Conservation (phyloP, 92 coral and sea anemone species). For the Porites cylindrica region DNA sequence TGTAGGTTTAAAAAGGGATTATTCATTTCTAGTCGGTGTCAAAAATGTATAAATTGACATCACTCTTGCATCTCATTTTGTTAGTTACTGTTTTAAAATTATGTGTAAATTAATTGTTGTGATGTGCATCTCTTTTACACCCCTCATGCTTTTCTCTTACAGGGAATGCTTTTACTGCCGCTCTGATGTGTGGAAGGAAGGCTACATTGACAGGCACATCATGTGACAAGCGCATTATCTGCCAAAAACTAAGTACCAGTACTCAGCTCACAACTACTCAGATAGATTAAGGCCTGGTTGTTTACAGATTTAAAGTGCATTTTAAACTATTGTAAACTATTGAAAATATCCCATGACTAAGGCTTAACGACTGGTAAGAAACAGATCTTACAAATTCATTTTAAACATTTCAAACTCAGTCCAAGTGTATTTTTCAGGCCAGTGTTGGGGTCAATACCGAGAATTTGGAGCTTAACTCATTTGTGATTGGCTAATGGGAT, state of each 20-base stretch:
- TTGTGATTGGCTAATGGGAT: too few relatives aligned
- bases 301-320: background rate
- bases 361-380: background rate
- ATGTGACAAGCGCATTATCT: background rate
- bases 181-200: slow-evolving; percentile 2
- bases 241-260: background rate
- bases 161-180: slow-evolving; percentile 1
- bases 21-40: too few relatives aligned
- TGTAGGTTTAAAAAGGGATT: background rate
- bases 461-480: too few relatives aligned
- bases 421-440: too few relatives aligned
- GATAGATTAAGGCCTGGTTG: background rate
- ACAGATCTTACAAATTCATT: too few relatives aligned
- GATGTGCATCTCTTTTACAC: background rate
- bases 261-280: background rate
- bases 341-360: background rate
- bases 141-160: slow-evolving; percentile 1
- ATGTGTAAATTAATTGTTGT: background rate
- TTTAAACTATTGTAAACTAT: background rate
- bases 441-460: too few relatives aligned
- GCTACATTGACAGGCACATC: background rate
- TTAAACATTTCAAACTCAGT: too few relatives aligned
- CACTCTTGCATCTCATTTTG: too few relatives aligned
- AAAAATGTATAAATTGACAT: too few relatives aligned
- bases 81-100: too few relatives aligned